phyloP scores from a whole-genome alignment of 2,113 vertebrate species.

The Dicrurus megarhynchus region DNA sequence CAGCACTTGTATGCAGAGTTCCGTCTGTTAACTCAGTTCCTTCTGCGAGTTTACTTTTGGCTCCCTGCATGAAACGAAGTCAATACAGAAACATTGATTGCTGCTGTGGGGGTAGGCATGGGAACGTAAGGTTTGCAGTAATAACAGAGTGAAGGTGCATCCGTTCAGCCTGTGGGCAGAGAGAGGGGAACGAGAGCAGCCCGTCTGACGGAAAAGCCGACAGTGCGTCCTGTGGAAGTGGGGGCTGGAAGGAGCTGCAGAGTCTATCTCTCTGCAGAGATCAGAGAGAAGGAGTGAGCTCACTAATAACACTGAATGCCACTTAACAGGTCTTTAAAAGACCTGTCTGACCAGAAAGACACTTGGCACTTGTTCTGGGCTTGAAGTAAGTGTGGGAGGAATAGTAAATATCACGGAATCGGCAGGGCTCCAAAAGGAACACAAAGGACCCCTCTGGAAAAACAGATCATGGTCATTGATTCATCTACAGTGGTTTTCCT shows the following conservation, averaged over 20 bases:
- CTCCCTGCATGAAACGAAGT: background rate
- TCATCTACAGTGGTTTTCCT: background rate
- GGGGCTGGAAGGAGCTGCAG: background rate
- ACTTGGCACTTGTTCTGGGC: background rate
- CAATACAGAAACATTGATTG: background rate
- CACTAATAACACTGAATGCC: background rate
- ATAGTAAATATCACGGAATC: background rate
- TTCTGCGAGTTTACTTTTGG: background rate
- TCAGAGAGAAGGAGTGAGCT: background rate
- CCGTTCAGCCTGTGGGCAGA: background rate
- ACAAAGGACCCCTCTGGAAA: background rate
- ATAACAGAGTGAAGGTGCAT: background rate
- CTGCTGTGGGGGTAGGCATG: background rate
- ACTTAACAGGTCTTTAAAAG: background rate
- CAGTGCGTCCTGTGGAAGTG: background rate
- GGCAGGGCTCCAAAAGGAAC: background rate
- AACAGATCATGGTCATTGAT: background rate
- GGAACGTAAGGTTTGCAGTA: fast-evolving
- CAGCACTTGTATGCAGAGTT: background rate
- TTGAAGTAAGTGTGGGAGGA: background rate
- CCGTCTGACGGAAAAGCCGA: background rate
- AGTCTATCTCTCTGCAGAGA: background rate
- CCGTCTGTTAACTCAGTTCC: background rate
- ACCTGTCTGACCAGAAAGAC: conserved; percentile 5
- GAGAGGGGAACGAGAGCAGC: background rate